Percentiles rank a stretch among this genome's conserved stretches.
These are phyloP conservation scores for Neodon shergylaensis DNA, from an alignment of 2,113 vertebrate species.

Conservation along the genomic window DNA sequence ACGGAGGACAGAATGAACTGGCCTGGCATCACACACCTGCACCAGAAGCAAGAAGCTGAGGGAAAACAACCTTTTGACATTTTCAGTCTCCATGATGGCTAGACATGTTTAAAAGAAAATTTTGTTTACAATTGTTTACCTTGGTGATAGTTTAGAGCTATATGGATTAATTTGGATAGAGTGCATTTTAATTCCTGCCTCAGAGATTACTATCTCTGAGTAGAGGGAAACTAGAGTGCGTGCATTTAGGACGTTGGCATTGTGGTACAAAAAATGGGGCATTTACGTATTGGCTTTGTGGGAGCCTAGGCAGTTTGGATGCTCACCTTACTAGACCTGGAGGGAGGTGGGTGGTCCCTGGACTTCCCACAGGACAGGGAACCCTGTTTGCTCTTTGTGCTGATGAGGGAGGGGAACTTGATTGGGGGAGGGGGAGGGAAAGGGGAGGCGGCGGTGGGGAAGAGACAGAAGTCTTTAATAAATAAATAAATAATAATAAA, in stretches of 20 bases:
- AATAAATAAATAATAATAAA: too few relatives aligned
- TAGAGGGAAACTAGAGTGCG: neutral
- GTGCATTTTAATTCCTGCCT: neutral
- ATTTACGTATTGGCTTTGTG: too few relatives aligned
- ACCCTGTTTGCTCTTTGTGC: too few relatives aligned
- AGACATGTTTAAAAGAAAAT: constrained; percentile 3
- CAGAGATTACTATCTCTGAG: neutral
- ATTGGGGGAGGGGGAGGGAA: too few relatives aligned
- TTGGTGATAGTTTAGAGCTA: neutral
- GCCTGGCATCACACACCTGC: neutral
- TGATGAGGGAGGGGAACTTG: too few relatives aligned
- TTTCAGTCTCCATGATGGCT: neutral
- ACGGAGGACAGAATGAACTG: neutral
- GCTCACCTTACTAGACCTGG: too few relatives aligned
- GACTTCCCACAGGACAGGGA: too few relatives aligned
- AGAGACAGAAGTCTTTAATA: too few relatives aligned
- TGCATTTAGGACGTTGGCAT: neutral
- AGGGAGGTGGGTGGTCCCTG: too few relatives aligned
- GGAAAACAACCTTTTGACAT: neutral
- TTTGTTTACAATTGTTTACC: neutral
- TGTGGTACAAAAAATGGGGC: too few relatives aligned
- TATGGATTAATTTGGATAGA: neutral
- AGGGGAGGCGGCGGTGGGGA: too few relatives aligned
- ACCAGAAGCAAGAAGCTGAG: neutral
- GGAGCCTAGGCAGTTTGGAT: too few relatives aligned